A percentile compares a stretch with the other conserved stretches of the same genome.
These are phyloP conservation scores for Rhea pennata DNA, from an alignment of 2,113 vertebrate genomes.

Conservation along the genomic window DNA sequence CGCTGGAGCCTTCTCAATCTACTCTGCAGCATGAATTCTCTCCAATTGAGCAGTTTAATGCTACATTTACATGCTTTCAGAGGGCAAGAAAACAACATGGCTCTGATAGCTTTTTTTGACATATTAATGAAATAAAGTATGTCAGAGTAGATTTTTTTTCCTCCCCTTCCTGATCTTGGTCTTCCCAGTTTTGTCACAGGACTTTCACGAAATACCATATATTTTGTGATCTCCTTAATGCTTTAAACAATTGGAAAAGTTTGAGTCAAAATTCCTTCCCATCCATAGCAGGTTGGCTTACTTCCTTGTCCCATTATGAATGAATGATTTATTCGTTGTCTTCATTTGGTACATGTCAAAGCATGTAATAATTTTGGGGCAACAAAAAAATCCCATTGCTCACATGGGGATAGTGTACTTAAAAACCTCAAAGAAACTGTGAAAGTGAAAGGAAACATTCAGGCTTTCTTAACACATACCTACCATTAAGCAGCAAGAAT, in stretches of 20 bases:
- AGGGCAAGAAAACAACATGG: neutral
- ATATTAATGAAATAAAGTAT: neutral
- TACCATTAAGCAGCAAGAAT: neutral
- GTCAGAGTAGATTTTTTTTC: neutral
- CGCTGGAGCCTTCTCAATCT: neutral
- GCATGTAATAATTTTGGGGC: neutral
- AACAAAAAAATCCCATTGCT: neutral
- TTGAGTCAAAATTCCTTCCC: neutral
- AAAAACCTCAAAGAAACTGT: neutral
- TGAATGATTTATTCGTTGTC: neutral
- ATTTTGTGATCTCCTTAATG: neutral
- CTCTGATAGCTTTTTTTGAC: neutral
- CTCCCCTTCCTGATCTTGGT: neutral
- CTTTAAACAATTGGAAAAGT: neutral
- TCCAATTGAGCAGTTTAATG: neutral
- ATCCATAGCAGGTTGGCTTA: neutral
- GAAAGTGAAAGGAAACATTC: neutral
- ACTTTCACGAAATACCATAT: neutral
- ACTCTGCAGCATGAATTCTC: neutral
- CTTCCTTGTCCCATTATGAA: neutral
- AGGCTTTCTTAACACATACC: neutral
- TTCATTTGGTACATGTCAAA: neutral
- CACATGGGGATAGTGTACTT: neutral
- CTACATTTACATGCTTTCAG: neutral
- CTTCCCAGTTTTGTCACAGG: rapidly evolving